Base-by-base conservation (phyloP, 1,140 invertebrate genomes). In the Rhopalosiphum padi region DNA sequence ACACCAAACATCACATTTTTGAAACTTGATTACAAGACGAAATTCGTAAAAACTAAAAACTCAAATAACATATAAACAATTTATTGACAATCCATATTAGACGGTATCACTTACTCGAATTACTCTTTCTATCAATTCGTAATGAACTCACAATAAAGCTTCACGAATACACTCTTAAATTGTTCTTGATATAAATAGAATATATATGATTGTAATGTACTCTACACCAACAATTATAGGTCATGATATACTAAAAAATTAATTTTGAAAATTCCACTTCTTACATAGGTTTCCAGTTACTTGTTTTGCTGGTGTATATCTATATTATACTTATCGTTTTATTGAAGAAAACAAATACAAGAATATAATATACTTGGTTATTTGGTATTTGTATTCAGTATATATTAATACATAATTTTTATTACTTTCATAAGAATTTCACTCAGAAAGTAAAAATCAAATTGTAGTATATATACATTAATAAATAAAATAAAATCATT, bases 1-100 rank as follows among this genome's bases (percentile, higher is more conserved):
- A 88, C 46, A 89, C n/a, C 87, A 25, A 89, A 89, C 22, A 89
- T 46, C 2, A 53, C 51, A 22, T 89, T 89, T 89, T 89, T 37
- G 21, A 89, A 89, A 89, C 35, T 4, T 35, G 48, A 89, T 23
- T 23, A 35, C n/a, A 0, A 35, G 4, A 88, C 9, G 7, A 35
- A 53, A 6, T 23, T 37, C 37, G 15, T 51, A 88, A 23, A 53
- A 89, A 23, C 53, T 89, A 53, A 23, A 88, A 37, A 53, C 48
- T 53, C 7, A 35, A 53, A 53, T 30, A 4, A 89, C 9, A 1
- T 35, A 89, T 15, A 48, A 22, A 22, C 15, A 48, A 37, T 53
- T 37, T 25, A 53, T 89, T 37, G n/a, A 15, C 53, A 53, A 53
- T 37, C 7, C 23, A 6, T 53, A 53, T 37, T 37, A 4, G 43